Conservation (phyloP, 2,888 invertebrate species). For the Volucella zonaria region DNA sequence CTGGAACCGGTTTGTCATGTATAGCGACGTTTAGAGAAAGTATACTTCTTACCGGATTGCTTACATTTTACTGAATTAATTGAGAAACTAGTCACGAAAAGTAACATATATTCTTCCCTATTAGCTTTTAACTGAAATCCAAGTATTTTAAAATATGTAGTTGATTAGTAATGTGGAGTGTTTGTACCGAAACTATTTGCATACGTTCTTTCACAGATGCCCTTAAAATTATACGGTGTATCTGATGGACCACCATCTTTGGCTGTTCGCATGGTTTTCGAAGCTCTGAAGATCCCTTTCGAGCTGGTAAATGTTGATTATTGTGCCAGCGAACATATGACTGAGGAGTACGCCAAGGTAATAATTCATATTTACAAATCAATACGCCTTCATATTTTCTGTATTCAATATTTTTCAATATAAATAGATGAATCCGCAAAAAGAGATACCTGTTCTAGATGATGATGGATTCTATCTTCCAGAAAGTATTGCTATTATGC, state of each 20-base stretch:
- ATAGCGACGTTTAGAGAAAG: neutral
- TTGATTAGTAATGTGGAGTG: neutral
- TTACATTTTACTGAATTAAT: conserved; percentile 20
- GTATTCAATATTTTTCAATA: neutral
- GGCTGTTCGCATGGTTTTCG: conserved; percentile 88
- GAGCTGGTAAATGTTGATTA: conserved; percentile 88
- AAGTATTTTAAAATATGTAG: neutral
- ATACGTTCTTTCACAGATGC: conserved; percentile 21
- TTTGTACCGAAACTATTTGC: no score
- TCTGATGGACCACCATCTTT: conserved; percentile 91
- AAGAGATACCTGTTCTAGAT: conserved; percentile 90
- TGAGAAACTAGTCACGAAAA: conserved; percentile 45
- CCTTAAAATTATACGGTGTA: conserved; percentile 88
- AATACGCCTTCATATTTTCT: neutral
- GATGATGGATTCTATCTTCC: conserved; percentile 90
- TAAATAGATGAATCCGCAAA: conserved; percentile 62
- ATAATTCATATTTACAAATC: neutral
- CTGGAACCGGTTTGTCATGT: conserved; percentile 7
- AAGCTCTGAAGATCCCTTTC: conserved; percentile 86
- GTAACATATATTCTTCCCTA: neutral
- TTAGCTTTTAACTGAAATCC: no score
- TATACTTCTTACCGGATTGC: neutral
- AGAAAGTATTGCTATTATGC: conserved; percentile 87
- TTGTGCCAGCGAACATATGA: conserved; percentile 89
- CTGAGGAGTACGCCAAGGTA: conserved; percentile 87